Conservation (phyloP, 2,113 vertebrate genomes). For the Henicopernis longicauda region DNA sequence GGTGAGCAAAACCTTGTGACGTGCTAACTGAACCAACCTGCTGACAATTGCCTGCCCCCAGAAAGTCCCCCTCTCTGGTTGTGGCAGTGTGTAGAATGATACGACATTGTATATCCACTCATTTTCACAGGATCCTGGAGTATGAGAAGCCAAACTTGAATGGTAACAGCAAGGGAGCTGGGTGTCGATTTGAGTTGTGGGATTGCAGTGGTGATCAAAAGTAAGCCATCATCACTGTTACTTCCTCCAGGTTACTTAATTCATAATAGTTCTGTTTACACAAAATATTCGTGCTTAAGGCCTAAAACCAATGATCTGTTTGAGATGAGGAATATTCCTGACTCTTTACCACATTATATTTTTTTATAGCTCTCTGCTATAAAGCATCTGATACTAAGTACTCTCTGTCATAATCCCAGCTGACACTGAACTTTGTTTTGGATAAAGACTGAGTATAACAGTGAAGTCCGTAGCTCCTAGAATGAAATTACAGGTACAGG, state of each 20-base stretch:
- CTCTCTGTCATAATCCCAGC: neutral
- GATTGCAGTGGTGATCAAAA: constrained; percentile 92
- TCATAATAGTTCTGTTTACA: neutral
- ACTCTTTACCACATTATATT: neutral
- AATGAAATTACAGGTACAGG: neutral
- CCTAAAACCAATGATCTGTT: neutral
- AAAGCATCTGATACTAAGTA: neutral
- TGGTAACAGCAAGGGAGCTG: constrained; percentile 68
- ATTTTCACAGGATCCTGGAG: constrained; percentile 85
- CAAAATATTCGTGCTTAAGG: neutral
- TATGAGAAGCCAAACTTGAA: constrained; percentile 82
- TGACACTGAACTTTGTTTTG: neutral
- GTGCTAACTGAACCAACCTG: neutral
- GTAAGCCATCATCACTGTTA: constrained; percentile 61
- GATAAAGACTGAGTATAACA: neutral
- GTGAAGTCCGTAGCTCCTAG: neutral
- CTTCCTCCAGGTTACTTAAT: neutral
- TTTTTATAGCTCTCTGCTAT: neutral
- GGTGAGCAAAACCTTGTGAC: constrained; percentile 61
- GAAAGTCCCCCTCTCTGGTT: accelerated
- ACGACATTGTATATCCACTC: neutral
- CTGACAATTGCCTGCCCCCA: neutral
- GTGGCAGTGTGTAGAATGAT: too few relatives aligned
- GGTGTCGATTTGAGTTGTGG: constrained; percentile 91
- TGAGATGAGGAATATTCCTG: neutral